Conservation (phyloP, 2,113 vertebrate genomes). For the Cynocephalus volans region DNA sequence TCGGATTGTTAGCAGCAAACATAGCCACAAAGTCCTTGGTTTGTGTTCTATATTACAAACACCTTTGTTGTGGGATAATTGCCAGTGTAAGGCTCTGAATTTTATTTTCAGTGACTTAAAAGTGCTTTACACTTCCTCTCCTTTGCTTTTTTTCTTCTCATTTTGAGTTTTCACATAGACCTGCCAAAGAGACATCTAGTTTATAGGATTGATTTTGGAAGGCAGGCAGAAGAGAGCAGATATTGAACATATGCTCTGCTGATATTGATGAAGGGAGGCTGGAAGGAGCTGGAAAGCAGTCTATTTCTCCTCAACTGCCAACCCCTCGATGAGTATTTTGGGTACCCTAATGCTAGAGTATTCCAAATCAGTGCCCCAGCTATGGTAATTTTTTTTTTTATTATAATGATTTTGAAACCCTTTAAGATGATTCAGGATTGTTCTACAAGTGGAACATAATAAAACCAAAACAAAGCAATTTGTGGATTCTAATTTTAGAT, state of each 20-base stretch:
- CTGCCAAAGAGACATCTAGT: conserved; percentile 73
- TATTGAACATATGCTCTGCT: conserved; percentile 62
- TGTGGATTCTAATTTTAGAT: background rate
- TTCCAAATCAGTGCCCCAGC: conserved; percentile 37
- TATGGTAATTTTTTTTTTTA: conserved; percentile 18
- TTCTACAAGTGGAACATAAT: background rate
- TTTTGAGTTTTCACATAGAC: conserved; percentile 56
- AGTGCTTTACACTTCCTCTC: background rate
- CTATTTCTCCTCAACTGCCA: conserved; percentile 55
- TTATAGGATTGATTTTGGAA: conserved; percentile 57
- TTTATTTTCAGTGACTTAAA: conserved; percentile 8
- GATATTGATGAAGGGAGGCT: conserved; percentile 53
- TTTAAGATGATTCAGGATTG: conserved; percentile 18
- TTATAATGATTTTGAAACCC: conserved; percentile 51
- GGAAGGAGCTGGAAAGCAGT: conserved; percentile 3
- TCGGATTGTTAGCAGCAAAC: background rate
- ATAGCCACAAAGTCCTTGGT: background rate
- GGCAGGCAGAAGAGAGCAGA: conserved; percentile 53
- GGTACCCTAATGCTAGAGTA: conserved; percentile 23
- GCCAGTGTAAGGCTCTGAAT: background rate
- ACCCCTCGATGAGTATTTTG: conserved; percentile 49
- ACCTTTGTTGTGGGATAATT: background rate
- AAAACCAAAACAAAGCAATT: background rate
- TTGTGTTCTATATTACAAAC: background rate
- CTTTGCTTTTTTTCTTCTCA: conserved; percentile 61